Evolutionary conservation across 2,113 vertebrate genomes (phyloP).

Genomic region (Corvus moneduloides): DNA sequence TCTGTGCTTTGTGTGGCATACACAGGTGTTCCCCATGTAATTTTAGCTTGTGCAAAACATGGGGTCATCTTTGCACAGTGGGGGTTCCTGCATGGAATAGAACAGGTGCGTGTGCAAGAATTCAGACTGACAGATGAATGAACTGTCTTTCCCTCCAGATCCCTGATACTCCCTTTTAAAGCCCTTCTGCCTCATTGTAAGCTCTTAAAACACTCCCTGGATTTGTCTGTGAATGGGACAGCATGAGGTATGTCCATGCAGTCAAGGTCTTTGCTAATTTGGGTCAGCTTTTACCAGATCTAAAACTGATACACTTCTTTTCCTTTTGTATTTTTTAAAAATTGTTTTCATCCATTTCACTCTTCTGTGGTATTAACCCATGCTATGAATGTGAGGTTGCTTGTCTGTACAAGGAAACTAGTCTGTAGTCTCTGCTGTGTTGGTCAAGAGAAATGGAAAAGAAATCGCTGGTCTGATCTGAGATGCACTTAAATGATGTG

Average conservation of each 20-base stretch:
- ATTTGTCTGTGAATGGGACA: not conserved
- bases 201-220: not conserved
- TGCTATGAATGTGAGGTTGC: not conserved
- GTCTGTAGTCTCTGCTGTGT: not conserved
- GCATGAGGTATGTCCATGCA: not conserved
- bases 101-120: conserved; percentile 26
- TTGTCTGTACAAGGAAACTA: not conserved
- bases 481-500: not conserved
- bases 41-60: not conserved
- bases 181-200: not conserved
- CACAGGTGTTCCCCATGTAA: conserved; percentile 34
- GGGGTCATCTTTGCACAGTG: not conserved
- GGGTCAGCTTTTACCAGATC: not conserved
- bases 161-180: not conserved
- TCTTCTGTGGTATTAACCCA: not conserved
- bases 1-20: conserved; percentile 17
- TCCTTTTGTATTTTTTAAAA: not conserved
- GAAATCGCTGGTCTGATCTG: not conserved
- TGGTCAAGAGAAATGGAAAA: not conserved
- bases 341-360: not conserved
- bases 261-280: not conserved
- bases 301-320: not conserved
- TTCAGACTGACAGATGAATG: not conserved
- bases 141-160: not conserved
- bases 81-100: not conserved